phyloP scores from a whole-genome alignment of 2,888 invertebrate species.

The Nycteola revayana region DNA sequence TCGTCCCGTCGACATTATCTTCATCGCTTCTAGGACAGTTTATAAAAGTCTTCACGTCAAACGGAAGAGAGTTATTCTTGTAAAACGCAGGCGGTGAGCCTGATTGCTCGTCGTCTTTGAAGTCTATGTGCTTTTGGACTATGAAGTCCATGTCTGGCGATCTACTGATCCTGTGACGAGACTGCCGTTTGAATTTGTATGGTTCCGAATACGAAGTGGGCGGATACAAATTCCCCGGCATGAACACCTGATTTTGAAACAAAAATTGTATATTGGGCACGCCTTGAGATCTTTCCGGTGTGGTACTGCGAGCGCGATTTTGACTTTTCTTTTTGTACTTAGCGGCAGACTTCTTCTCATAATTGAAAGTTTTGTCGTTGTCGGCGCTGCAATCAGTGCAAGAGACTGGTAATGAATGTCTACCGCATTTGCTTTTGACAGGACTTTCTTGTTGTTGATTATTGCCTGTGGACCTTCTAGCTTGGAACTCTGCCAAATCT shows the following conservation, averaged over 20 bases:
- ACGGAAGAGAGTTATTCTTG: constrained; percentile 63
- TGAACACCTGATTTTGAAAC: constrained; percentile 76
- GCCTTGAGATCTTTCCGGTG: constrained; percentile 49
- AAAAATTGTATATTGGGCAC: constrained; percentile 74
- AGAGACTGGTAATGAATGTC: constrained; percentile 66
- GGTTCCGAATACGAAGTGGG: constrained; percentile 56
- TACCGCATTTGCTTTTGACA: constrained; percentile 63
- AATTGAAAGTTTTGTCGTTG: constrained; percentile 66
- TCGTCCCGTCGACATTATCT: constrained; percentile 54
- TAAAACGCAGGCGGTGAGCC: constrained; percentile 57
- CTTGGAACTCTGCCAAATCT: constrained; percentile 75
- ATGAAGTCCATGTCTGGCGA: constrained; percentile 51
- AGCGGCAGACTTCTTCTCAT: constrained; percentile 67
- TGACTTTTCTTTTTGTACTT: constrained; percentile 64
- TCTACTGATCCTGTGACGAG: constrained; percentile 38
- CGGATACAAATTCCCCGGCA: constrained; percentile 64
- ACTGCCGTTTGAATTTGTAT: constrained; percentile 37
- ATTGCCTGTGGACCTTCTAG: constrained; percentile 57
- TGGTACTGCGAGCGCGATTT: constrained; percentile 52
- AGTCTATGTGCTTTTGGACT: constrained; percentile 63
- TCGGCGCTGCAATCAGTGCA: constrained; percentile 66
- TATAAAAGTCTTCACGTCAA: constrained; percentile 52
- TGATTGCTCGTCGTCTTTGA: constrained; percentile 49
- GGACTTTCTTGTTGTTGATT: constrained; percentile 55
- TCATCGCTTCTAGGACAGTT: constrained; percentile 40